Base-by-base conservation (phyloP, 2,113 vertebrate genomes). In the Oxyruncus cristatus region DNA sequence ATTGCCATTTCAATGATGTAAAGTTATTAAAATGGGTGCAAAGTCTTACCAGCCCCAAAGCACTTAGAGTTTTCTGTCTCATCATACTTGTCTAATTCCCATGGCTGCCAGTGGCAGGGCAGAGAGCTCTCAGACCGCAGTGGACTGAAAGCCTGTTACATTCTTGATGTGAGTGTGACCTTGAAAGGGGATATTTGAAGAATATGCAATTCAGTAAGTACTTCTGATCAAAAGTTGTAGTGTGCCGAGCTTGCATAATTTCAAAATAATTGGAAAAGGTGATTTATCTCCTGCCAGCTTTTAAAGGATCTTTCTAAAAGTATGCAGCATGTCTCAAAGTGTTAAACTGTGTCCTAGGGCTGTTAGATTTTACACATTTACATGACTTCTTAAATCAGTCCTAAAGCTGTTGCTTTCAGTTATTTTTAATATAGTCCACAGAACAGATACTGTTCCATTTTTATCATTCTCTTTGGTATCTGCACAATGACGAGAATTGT, bases 311-410 rank as follows among this genome's bases (percentile, higher is more conserved):
- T 97, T 97, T 98, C 93, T 88, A 90, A 97, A 96, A 94, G 88
- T 78, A 90, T 94, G 91, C 95, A 97, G 93, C 92, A 96, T 94
- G 94, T 94, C 96, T 91, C 85, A 84, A 91, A 98, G 97, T 95
- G 94, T 86, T 96, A 97, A 95, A 96, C 67, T 88, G 65, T 97
- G 95, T 95, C 95, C 94, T 92, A 96, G 96, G 97, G 93, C 96
- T 98, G 94, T 95, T 97, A 91, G 59, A 91, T 96, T 97, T 97
- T 95, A 97, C 96, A 97, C 86, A 95, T 96, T 96, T 97, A 91
- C 96, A 96, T 94, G 89, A 94, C 67, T 97, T 93, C 81, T 95
- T 39, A 93, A 95, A 97, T 97, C 94, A 92, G 94, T 96, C 78
- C 77, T 92, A 92, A 91, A 89, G 86, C 81, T 79, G 92, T 95